Conservation (phyloP, 2,888 invertebrate species). For the Lepas anatifera region DNA sequence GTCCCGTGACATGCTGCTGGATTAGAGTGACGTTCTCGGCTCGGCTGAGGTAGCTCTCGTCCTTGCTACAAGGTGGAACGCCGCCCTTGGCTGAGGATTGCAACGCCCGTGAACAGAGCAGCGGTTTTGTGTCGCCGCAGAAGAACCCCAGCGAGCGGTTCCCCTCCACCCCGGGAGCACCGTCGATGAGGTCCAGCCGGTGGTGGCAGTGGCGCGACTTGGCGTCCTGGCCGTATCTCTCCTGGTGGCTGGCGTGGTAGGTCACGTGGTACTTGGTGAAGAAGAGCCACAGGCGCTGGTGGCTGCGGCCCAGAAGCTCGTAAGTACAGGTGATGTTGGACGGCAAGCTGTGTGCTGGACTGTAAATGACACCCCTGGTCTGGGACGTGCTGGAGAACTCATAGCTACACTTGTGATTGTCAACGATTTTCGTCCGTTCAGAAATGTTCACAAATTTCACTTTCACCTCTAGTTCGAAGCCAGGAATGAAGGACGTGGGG, state of each 20-base stretch:
- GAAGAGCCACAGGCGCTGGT: conserved; percentile 69
- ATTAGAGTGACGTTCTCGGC: conserved; percentile 20
- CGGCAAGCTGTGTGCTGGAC: conserved; percentile 59
- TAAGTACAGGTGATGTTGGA: conserved; percentile 72
- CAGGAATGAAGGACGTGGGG: conserved; percentile 47
- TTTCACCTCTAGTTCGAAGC: conserved; percentile 69
- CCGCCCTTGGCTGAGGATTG: conserved; percentile 12
- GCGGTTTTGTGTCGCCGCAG: conserved; percentile 28
- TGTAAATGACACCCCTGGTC: background rate
- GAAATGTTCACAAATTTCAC: conserved; percentile 35
- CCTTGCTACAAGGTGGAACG: conserved; percentile 21
- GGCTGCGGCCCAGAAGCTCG: conserved; percentile 38
- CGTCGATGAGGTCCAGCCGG: conserved; percentile 61
- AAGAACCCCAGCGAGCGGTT: conserved; percentile 16
- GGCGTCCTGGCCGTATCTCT: conserved; percentile 28
- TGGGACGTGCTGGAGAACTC: background rate
- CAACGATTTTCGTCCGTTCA: conserved; percentile 13
- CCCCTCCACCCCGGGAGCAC: conserved; percentile 38
- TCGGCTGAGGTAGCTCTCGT: conserved; percentile 24
- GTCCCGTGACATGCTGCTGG: conserved; percentile 27
- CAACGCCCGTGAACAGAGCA: conserved; percentile 27
- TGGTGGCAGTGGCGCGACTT: conserved; percentile 49
- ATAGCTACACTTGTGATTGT: background rate
- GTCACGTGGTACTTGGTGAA: conserved; percentile 65
- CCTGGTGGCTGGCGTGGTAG: conserved; percentile 9